phyloP scores from a whole-genome alignment of 1,140 invertebrate genomes.

The Paramacrobiotus metropolitanus region DNA sequence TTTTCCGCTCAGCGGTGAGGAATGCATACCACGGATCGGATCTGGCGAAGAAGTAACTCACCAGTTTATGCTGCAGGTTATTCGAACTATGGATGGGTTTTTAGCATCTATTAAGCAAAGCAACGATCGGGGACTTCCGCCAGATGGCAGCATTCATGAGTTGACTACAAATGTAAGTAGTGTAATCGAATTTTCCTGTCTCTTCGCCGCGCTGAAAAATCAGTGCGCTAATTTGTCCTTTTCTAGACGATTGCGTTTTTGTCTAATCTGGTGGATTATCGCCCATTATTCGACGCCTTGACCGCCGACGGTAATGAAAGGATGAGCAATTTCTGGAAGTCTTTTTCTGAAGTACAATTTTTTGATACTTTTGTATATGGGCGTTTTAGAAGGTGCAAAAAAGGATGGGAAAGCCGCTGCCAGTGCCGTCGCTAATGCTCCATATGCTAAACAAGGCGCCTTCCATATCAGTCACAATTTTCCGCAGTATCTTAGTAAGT shows the following conservation, averaged over 20 bases:
- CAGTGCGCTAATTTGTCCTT: background rate
- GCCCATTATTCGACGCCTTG: constrained; percentile 8
- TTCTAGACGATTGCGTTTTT: constrained; percentile 11
- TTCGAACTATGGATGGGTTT: constrained; percentile 54
- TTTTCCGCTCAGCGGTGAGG: background rate
- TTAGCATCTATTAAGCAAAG: constrained; percentile 66
- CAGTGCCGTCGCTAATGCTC: background rate
- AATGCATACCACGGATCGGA: too few species aligned
- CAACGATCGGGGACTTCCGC: constrained; percentile 52
- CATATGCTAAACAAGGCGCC: background rate
- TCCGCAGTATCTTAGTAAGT: background rate
- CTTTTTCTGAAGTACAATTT: too few species aligned
- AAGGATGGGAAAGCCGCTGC: constrained; percentile 11
- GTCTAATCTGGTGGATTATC: constrained; percentile 3
- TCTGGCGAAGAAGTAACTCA: too few species aligned
- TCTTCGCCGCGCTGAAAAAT: background rate
- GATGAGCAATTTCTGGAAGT: too few species aligned
- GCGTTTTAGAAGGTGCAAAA: constrained; percentile 10
- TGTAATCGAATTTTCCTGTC: background rate
- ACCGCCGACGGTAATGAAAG: background rate
- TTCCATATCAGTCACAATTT: background rate
- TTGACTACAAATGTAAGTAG: constrained; percentile 62
- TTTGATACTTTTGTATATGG: background rate
- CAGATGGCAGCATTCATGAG: constrained; percentile 88
- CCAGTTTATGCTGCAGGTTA: background rate